Base-by-base conservation (phyloP, 2,888 invertebrate genomes). In the Charanyca ferruginea region DNA sequence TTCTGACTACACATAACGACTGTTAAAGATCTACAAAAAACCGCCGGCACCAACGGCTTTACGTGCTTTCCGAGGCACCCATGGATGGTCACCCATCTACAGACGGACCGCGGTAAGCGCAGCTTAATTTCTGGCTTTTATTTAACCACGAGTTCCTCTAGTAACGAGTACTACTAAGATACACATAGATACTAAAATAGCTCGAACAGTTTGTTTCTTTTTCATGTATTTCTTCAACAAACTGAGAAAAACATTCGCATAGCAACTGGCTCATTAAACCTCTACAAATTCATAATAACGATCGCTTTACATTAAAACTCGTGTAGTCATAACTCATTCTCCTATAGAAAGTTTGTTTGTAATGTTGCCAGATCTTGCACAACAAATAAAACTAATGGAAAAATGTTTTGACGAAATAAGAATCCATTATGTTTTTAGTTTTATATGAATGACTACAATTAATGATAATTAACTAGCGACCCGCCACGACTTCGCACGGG, bases 271-370 rank as follows among this genome's bases (percentile, higher is more conserved):
- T 57, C 55, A 66, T 53, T 47, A 42, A 66, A 65, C 16, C 44
- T 55, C 28, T 38, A 25, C 4, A 7, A 38, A 45, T 66, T 70
- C n/a, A 28, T 42, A 23, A 45, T 35, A 45, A 41, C 32, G 22
- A 57, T 42, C 41, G 55, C 8, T 57, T 55, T 32, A 1, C 22
- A 23, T 58, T 32, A 7, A 16, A 73, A 65, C 18, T 4, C 23
- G 25, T 38, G 32, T 22, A 11, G 25, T 38, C 23, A 45, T 71
- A 67, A 62, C n/a, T 51, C 44, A 62, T 23, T 28, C 41, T 32
- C 2, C 5, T 1, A 23, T 45, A 22, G 5, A 41, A 42, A 32
- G 20, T 38, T 51, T 71, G 23, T 45, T 23, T 54, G 28, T 51
- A 42, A 11, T 35, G 16, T 11, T 72, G 63, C 55, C 51, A 69